Evolutionary conservation across 2,888 invertebrate species (phyloP), one percentile per base, ranked within the genome.

Genomic region (Synanthedon tipuliformis): DNA sequence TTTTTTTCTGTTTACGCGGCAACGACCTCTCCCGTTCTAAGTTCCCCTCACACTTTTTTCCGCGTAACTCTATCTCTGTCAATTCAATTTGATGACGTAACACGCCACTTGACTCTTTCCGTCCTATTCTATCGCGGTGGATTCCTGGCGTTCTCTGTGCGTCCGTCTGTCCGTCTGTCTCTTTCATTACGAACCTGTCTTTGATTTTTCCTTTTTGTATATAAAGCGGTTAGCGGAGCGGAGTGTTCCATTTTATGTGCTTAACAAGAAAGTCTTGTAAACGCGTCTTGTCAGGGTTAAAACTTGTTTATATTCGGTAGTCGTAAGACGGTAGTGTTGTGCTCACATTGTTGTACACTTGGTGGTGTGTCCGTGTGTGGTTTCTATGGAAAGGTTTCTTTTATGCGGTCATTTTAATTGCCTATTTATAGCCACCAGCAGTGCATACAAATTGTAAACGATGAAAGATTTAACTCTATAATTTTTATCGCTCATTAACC

Each of bases 101-200:
- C 69, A 66, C 72, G 67, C 61, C 60, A 78, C 77, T 81, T 78
- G 73, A 80, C 79, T 78, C 73, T 78, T 84, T 83, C 78, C 83
- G 74, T 79, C 75, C 34, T 34, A 8, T 71, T 64, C 73, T 69
- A 82, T 68, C 66, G 66, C 34, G 8, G 8, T 7, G 34, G 34
- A 34, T 10, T 34, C 34, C 34, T 10, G 34, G 10, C 34, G 34
- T 16, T 73, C 68, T 61, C 60, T 52, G 62, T 60, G 63, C 61
- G 59, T 73, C 23, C 5, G 23, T 23, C 5, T 23, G 23, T 18
- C 65, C 63, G 57, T 62, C 66, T 58, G 55, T 79, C 79, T 69
- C 81, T 62, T 64, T 75, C 68, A 64, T 63, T 70, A 71, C 59
- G 71, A 80, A 80, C 80, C 75, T 72, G 81, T 75, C 75, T 63